Evolutionary conservation across 2,888 invertebrate species (phyloP).

Genomic region (Hypercompe scribonia): DNA sequence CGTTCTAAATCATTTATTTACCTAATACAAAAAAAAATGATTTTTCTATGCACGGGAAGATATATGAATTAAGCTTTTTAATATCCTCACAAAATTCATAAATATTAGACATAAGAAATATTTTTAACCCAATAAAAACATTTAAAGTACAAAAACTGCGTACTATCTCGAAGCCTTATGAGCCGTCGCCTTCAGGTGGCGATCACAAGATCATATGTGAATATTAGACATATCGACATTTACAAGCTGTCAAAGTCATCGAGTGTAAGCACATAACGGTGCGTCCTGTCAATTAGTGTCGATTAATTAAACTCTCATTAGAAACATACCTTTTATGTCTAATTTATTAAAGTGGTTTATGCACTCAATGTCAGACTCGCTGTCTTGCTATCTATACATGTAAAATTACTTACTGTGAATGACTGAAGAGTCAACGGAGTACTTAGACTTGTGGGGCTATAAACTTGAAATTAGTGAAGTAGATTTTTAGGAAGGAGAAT

Average conservation of each 20-base stretch:
- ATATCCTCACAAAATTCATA: neutral
- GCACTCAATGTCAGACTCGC: neutral
- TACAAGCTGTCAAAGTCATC: neutral
- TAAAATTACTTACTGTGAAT: too few species aligned
- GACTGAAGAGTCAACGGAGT: too few species aligned
- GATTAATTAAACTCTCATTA: constrained; percentile 34
- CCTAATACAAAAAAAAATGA: too few species aligned
- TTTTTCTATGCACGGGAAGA: too few species aligned
- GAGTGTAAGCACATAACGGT: constrained; percentile 19
- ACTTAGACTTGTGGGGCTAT: too few species aligned
- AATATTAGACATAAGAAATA: neutral
- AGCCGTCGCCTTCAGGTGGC: constrained; percentile 38
- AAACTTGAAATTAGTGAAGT: too few species aligned
- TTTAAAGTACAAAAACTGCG: constrained; percentile 17
- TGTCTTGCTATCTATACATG: neutral
- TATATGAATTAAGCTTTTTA: too few species aligned
- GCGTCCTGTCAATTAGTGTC: constrained; percentile 39
- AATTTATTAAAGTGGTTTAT: constrained; percentile 24
- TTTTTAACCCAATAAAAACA: neutral
- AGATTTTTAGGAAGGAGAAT: too few species aligned
- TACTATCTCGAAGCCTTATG: constrained; percentile 23
- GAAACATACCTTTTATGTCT: constrained; percentile 32
- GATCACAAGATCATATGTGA: constrained; percentile 12
- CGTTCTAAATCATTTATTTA: too few species aligned
- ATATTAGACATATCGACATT: constrained; percentile 34